phyloP scores from a whole-genome alignment of 2,113 vertebrate genomes.

The Cranoglanis bouderius region DNA sequence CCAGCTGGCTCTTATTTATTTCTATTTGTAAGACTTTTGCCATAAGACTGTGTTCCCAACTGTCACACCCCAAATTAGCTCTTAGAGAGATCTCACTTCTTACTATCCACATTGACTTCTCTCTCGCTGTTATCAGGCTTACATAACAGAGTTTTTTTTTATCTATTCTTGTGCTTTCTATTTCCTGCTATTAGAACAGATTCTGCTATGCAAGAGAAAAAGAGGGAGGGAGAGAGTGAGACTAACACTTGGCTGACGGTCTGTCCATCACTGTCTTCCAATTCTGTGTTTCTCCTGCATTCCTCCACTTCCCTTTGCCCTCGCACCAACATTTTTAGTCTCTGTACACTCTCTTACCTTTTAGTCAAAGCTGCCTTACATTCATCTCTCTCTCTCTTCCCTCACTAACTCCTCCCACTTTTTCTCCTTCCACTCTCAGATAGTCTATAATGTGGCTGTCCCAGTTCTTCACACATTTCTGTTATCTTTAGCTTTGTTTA shows the following conservation, averaged over 20 bases:
- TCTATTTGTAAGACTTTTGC: constrained; percentile 23
- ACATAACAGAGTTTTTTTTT: constrained; percentile 14
- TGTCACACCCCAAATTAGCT: neutral
- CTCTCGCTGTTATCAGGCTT: constrained; percentile 28
- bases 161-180: constrained; percentile 34
- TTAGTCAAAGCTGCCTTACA: neutral
- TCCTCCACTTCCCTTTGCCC: neutral
- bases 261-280: constrained; percentile 45
- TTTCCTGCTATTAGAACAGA: constrained; percentile 25
- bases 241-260: constrained; percentile 35
- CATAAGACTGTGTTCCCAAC: neutral
- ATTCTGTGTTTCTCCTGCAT: constrained; percentile 22
- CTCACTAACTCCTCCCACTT: neutral
- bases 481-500: constrained; percentile 65
- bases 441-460: constrained; percentile 41
- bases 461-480: constrained; percentile 47
- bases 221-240: constrained; percentile 9
- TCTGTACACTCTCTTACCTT: neutral
- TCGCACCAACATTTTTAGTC: neutral
- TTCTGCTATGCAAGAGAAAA: neutral
- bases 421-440: constrained; percentile 38
- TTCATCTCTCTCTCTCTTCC: neutral
- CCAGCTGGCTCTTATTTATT: constrained; percentile 7
- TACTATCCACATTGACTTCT: neutral
- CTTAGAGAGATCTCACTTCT: constrained; percentile 1